Evolutionary conservation across 1,140 invertebrate species (phyloP), one percentile per base, ranked within the genome.

Genomic region (Leptopilina clavipes): DNA sequence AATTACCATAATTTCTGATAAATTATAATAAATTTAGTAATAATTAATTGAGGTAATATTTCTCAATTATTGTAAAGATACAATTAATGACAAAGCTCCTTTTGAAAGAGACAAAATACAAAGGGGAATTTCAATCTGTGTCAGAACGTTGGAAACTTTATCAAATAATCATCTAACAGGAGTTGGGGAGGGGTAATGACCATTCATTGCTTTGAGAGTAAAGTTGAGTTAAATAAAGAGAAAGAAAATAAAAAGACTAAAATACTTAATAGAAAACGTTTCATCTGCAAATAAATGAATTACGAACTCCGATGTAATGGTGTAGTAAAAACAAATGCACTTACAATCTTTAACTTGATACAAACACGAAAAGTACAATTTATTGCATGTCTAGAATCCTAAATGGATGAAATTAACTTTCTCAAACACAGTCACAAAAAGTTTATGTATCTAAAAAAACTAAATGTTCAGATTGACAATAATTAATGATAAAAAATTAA

Each of bases 81-180:
- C 48, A 52, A 52, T 52, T 52, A 52, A 52, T 52, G 17, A 52
- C 14, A 52, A 17, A 52, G 48, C 48, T 52, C n/a, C 14, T 52
- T 52, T 52, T 52, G 48, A 52, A 52, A 52, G 48, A 52, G 48
- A 52, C 48, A 52, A 52, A 52, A 52, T 52, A 52, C 48, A 52
- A 52, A 52, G 14, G 48, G 48, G 48, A 52, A 52, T 52, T 52
- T 52, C 48, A 52, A 52, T 52, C 48, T 52, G 48, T n/a, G 14
- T 17, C 14, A 52, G 48, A 52, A 52, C 6, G 48, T 52, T 52
- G 48, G 48, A 12, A 52, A 52, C 48, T 52, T 52, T 52, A 52
- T 52, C 48, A 52, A 52, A 52, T 52, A 52, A 52, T 52, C 48
- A 3, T 9, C 37, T 40, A 40, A 9, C 37, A 40, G 37, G 37